Evolutionary conservation across 2,113 vertebrate genomes (phyloP).

Genomic region (Collichthys lucidus): DNA sequence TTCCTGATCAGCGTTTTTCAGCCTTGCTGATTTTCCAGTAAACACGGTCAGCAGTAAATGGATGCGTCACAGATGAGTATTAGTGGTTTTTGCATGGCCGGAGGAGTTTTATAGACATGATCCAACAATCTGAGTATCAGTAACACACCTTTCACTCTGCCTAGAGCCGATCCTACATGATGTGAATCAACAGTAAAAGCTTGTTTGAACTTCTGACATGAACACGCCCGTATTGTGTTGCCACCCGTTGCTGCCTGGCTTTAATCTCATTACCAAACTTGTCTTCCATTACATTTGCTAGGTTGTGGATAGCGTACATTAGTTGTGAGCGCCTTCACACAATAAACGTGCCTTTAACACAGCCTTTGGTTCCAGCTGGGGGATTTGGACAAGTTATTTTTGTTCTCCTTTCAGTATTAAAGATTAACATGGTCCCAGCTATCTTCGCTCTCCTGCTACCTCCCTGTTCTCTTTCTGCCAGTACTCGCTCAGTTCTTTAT

Average conservation of each 20-base stretch:
- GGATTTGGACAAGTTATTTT: slow-evolving; percentile 74
- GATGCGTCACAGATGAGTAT: not conserved
- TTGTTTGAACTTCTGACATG: slow-evolving; percentile 15
- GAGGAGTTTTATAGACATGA: slow-evolving; percentile 20
- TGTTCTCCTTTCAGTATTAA: slow-evolving; percentile 71
- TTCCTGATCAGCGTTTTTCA: not conserved
- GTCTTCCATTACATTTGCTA: slow-evolving; percentile 34
- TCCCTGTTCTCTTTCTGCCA: slow-evolving; percentile 70
- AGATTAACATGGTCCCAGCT: slow-evolving; percentile 74
- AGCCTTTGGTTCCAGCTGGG: slow-evolving; percentile 19
- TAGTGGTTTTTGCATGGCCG: not conserved
- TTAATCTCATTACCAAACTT: slow-evolving; percentile 37
- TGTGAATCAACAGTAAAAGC: slow-evolving; percentile 20
- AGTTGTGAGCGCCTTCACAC: not conserved
- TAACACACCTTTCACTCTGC: slow-evolving; percentile 41
- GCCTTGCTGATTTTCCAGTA: not conserved
- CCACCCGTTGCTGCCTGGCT: not conserved
- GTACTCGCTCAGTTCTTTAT: slow-evolving; percentile 73
- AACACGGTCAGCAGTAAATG: slow-evolving; percentile 1
- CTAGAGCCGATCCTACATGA: slow-evolving; percentile 8
- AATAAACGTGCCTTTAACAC: slow-evolving; percentile 41
- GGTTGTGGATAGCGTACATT: slow-evolving; percentile 10
- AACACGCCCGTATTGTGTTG: slow-evolving; percentile 38
- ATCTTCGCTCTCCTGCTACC: slow-evolving; percentile 45
- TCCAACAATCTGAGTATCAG: slow-evolving; percentile 27